Evolutionary conservation across 2,797 vertebrate species (phyloP).

Genomic region (Decapterus maruadsi): DNA sequence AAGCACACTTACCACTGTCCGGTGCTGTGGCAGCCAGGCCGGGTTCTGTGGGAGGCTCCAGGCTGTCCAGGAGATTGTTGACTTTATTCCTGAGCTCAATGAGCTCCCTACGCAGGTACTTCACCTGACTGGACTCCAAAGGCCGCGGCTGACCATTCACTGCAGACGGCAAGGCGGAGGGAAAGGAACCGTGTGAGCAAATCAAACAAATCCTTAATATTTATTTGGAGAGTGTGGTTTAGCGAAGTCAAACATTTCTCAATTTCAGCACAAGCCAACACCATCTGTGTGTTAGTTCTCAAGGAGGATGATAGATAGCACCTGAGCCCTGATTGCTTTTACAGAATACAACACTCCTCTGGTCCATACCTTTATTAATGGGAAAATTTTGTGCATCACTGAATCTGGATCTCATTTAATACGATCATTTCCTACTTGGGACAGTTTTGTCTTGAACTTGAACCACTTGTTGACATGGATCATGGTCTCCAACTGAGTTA

Average conservation of each 20-base stretch:
- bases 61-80: conserved; percentile 95
- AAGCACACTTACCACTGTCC: conserved; percentile 87
- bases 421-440: not conserved
- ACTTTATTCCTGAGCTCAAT: conserved; percentile 99
- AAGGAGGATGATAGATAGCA: conserved; percentile 15
- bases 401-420: conserved; percentile 29
- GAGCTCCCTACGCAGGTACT: conserved; percentile 96
- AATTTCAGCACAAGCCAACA: conserved; percentile 1
- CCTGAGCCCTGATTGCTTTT: conserved; percentile 12
- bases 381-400: conserved; percentile 11
- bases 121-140: conserved; percentile 98
- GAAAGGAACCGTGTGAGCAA: not conserved
- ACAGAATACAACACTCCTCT: conserved; percentile 19
- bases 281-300: conserved; percentile 7
- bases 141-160: conserved; percentile 98
- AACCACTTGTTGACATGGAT: conserved; percentile 17
- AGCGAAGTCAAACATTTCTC: conserved; percentile 22
- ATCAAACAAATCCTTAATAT: not conserved
- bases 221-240: not conserved
- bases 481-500: not conserved
- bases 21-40: conserved; percentile 88
- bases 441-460: conserved; percentile 6
- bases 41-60: conserved; percentile 94
- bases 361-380: conserved; percentile 21
- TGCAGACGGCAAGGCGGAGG: conserved; percentile 61